Percentiles rank a stretch among this genome's conserved stretches.
Conservation (phyloP, 2,113 vertebrate species). For the Condylura cristata region DNA sequence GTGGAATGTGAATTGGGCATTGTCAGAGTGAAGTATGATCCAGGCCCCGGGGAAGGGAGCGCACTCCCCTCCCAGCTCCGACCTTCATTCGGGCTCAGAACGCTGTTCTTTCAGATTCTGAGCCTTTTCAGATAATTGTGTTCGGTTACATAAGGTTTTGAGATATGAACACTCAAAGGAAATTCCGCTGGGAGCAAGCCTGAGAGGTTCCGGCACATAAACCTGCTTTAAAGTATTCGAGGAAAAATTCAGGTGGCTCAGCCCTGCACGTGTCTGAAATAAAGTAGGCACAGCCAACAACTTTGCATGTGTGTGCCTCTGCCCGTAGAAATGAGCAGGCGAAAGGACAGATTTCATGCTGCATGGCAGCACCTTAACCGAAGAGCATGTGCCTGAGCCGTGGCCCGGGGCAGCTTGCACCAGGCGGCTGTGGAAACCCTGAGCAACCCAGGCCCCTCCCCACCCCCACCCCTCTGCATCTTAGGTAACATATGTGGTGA, state of each 20-base stretch:
- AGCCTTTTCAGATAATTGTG: slow-evolving; percentile 72
- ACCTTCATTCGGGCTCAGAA: slow-evolving; percentile 65
- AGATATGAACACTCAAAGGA: slow-evolving; percentile 64
- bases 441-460: background rate
- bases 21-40: slow-evolving; percentile 23
- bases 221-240: slow-evolving; percentile 68
- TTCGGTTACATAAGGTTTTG: slow-evolving; percentile 68
- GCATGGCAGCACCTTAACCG: background rate
- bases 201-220: slow-evolving; percentile 18
- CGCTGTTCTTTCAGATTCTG: slow-evolving; percentile 27
- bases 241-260: slow-evolving; percentile 68
- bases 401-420: background rate
- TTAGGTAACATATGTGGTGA: slow-evolving; percentile 68
- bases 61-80: background rate
- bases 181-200: slow-evolving; percentile 55
- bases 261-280: slow-evolving; percentile 56
- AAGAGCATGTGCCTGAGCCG: background rate
- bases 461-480: background rate
- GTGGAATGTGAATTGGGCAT: slow-evolving; percentile 48
- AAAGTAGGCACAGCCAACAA: slow-evolving; percentile 18
- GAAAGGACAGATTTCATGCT: background rate
- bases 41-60: slow-evolving; percentile 27
- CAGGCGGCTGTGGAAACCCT: slow-evolving; percentile 25
- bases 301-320: background rate
- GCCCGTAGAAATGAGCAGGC: slow-evolving; percentile 19